Conservation (phyloP, 2,888 invertebrate species). For the Synergus umbraculus region DNA sequence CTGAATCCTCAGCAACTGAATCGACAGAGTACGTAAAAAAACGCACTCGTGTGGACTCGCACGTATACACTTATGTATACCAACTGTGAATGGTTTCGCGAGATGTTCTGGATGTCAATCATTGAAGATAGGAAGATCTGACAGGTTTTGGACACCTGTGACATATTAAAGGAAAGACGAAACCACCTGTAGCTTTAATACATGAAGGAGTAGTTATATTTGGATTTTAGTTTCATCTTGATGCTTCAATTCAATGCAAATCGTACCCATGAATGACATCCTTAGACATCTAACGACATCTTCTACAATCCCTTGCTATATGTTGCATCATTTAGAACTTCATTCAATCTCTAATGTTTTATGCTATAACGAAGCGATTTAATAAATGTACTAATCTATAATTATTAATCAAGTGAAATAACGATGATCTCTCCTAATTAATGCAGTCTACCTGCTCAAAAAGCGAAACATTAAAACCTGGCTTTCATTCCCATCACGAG, state of each 20-base stretch:
- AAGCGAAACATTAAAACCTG: neutral
- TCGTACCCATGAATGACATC: neutral
- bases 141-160: no score
- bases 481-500: slow-evolving; percentile 4
- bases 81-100: no score
- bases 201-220: no score
- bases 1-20: neutral
- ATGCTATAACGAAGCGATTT: neutral
- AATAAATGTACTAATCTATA: no score
- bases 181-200: no score
- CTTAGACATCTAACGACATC: neutral
- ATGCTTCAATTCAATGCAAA: no score
- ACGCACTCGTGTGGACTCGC: neutral
- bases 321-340: neutral
- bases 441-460: neutral
- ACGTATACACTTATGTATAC: neutral
- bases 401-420: neutral
- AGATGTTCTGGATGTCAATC: no score
- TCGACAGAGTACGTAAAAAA: neutral
- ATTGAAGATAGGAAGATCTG: no score
- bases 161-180: no score
- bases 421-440: neutral
- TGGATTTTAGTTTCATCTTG: no score
- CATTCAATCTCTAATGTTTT: neutral
- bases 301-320: neutral